Conservation (phyloP, 2,113 vertebrate species). For the rabbit (Oryctolagus cuniculus) region DNA sequence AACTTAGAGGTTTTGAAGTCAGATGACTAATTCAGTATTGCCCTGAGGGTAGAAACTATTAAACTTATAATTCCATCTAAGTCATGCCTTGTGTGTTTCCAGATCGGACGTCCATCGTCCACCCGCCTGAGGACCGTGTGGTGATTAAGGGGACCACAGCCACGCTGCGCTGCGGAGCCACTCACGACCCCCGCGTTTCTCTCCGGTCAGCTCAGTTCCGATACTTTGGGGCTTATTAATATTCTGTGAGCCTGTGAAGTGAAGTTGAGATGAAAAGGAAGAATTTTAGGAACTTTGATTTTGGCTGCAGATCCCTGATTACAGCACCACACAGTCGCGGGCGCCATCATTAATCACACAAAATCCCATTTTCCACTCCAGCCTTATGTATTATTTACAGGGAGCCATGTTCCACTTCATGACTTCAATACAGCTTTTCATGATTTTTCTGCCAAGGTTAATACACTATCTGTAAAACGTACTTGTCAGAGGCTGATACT, state of each 20-base stretch:
- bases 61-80: slow-evolving; percentile 65
- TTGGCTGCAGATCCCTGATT: slow-evolving; percentile 69
- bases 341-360: slow-evolving; percentile 81
- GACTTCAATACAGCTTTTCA: slow-evolving; percentile 84
- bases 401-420: slow-evolving; percentile 85
- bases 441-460: slow-evolving; percentile 89
- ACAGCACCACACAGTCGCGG: slow-evolving; percentile 66
- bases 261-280: slow-evolving; percentile 53
- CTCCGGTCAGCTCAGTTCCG: slow-evolving; percentile 88
- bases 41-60: neutral
- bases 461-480: slow-evolving; percentile 86
- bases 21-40: neutral
- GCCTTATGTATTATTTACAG: slow-evolving; percentile 88
- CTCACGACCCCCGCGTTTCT: slow-evolving; percentile 93
- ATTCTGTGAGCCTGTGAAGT: neutral
- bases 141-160: slow-evolving; percentile 98
- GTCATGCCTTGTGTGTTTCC: slow-evolving; percentile 80
- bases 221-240: slow-evolving; percentile 61
- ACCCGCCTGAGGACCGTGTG: slow-evolving; percentile 92
- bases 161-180: slow-evolving; percentile 91
- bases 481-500: slow-evolving; percentile 86
- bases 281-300: slow-evolving; percentile 68
- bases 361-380: slow-evolving; percentile 80
- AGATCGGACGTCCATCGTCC: slow-evolving; percentile 94
- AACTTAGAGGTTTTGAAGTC: slow-evolving; percentile 20